phyloP scores from a whole-genome alignment of 1,140 invertebrate genomes.

The Calliphora vicina region DNA sequence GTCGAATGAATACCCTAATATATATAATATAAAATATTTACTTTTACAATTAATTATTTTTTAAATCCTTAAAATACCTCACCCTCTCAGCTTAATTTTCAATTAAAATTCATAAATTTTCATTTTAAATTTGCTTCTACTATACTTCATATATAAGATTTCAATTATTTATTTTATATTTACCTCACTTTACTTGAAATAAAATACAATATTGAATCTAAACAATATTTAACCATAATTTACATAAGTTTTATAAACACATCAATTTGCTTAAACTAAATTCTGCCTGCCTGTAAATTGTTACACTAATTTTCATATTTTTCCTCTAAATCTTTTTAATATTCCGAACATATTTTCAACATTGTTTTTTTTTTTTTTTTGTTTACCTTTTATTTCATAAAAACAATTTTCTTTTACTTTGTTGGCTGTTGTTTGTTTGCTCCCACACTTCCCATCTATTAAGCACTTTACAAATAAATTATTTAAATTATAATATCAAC shows the following conservation, averaged over 20 bases:
- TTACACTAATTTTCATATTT: conserved; percentile 3
- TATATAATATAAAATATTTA: no score
- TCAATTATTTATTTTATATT: no score
- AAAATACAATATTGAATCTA: no score
- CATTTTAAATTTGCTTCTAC: no score
- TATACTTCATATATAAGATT: no score
- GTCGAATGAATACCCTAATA: no score
- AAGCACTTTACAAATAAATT: conserved; percentile 27
- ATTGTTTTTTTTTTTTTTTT: neutral
- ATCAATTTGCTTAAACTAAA: neutral
- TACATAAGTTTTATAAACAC: conserved; percentile 5
- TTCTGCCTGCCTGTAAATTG: neutral
- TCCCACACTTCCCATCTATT: neutral
- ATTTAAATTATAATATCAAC: conserved; percentile 33
- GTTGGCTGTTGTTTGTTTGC: neutral
- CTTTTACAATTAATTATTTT: no score
- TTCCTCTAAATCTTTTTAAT: conserved; percentile 18
- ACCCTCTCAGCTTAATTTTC: no score
- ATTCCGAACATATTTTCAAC: conserved; percentile 25
- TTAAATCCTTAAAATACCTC: no score
- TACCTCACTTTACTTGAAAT: no score
- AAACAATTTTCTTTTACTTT: neutral
- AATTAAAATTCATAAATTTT: no score
- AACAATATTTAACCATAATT: neutral
- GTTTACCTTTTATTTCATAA: neutral